These are phyloP conservation scores for Vimba vimba DNA, from an alignment of 2,113 vertebrate genomes.

Conservation along the genomic window DNA sequence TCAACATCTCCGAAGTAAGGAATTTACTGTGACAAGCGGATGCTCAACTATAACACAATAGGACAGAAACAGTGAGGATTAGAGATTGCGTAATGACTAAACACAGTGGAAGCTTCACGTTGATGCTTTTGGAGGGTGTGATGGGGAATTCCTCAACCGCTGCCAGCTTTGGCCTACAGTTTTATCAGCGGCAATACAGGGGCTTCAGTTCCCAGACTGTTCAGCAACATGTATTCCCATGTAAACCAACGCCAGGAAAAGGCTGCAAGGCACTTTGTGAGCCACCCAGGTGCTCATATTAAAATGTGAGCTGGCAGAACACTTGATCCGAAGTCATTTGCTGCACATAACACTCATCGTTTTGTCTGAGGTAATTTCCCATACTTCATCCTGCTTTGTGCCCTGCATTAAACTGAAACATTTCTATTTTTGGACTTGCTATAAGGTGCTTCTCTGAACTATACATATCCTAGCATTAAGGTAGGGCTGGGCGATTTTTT, in stretches of 20 bases:
- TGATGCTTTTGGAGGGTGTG: constrained; percentile 48
- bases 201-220: not conserved
- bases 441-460: constrained; percentile 26
- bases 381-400: not conserved
- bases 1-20: constrained; percentile 14
- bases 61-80: constrained; percentile 50
- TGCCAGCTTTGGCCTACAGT: constrained; percentile 25
- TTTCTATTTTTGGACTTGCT: not conserved
- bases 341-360: not conserved
- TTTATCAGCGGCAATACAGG: constrained; percentile 2
- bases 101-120: constrained; percentile 28
- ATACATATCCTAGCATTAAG: constrained; percentile 51
- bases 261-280: constrained; percentile 3
- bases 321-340: constrained; percentile 16
- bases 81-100: constrained; percentile 53
- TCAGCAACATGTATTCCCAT: constrained; percentile 14
- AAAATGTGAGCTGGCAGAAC: not conserved
- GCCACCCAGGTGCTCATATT: not conserved
- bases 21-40: constrained; percentile 3
- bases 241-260: not conserved
- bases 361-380: not conserved
- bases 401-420: not conserved
- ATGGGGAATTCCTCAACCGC: constrained; percentile 63
- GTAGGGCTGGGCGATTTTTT: too few species aligned
- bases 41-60: constrained; percentile 46